phyloP scores from a whole-genome alignment of 2,113 vertebrate genomes.

The Capreolus pygargus region DNA sequence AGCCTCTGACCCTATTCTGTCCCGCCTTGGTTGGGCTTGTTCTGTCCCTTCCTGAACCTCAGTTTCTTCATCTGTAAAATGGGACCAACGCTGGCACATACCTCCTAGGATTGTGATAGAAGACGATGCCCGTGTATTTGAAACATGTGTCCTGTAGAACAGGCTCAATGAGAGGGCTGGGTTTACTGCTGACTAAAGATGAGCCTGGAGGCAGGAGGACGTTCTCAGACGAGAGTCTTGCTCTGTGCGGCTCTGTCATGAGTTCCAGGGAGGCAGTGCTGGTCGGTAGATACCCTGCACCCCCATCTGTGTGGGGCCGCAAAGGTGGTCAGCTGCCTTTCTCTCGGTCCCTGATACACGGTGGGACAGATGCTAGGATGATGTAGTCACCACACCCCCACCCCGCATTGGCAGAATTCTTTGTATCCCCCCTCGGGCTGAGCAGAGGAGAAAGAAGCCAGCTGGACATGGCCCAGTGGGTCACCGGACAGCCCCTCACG shows the following conservation, averaged over 20 bases:
- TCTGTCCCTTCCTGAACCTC: not conserved
- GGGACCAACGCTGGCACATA: no score
- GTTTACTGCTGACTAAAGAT: not conserved
- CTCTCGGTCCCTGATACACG: not conserved
- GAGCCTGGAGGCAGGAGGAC: no score
- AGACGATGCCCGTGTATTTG: not conserved
- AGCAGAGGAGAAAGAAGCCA: not conserved
- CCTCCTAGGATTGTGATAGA: not conserved
- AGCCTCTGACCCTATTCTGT: not conserved
- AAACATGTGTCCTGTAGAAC: not conserved
- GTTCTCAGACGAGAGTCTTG: not conserved
- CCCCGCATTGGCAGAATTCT: not conserved
- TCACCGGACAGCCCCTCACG: not conserved
- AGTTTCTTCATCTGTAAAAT: not conserved
- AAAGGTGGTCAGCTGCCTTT: not conserved
- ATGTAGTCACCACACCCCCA: not conserved
- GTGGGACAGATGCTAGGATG: not conserved
- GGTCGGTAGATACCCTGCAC: not conserved
- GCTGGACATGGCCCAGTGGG: accelerated
- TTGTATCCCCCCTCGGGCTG: not conserved
- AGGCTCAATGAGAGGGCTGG: not conserved
- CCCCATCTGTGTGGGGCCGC: not conserved
- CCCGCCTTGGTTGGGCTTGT: not conserved
- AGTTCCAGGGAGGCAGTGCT: not conserved
- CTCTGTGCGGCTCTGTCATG: not conserved